These are phyloP conservation scores for Otolemur crassicaudatus DNA, from an alignment of 2,797 vertebrate species.

Conservation along the genomic window DNA sequence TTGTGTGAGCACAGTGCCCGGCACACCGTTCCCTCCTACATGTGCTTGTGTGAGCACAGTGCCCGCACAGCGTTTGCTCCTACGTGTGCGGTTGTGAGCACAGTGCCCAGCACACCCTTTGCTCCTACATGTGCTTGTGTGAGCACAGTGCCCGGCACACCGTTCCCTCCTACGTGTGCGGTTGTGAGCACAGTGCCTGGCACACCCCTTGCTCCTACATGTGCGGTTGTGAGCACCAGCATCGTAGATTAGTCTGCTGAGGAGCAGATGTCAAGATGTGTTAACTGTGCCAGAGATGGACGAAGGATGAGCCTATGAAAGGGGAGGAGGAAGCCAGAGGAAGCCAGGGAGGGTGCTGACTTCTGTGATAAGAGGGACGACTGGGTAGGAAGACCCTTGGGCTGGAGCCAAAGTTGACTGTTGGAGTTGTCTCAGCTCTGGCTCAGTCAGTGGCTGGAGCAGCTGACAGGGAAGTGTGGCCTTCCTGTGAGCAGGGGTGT, in stretches of 20 bases:
- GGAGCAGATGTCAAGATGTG: neutral
- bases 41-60: neutral
- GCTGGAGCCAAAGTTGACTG: neutral
- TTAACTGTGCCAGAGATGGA: neutral
- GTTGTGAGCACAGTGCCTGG: too few relatives aligned
- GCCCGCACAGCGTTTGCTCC: too few relatives aligned
- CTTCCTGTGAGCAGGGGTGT: neutral
- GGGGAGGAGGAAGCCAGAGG: neutral
- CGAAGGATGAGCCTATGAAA: neutral
- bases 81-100: too few relatives aligned
- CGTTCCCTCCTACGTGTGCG: too few relatives aligned
- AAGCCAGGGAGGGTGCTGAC: neutral
- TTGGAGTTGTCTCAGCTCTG: neutral
- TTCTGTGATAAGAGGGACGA: neutral
- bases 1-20: neutral
- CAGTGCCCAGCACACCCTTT: too few relatives aligned
- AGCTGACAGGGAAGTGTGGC: neutral
- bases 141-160: too few relatives aligned
- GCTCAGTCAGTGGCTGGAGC: neutral
- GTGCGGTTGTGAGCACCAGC: too few relatives aligned
- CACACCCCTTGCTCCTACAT: too few relatives aligned
- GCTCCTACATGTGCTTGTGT: too few relatives aligned
- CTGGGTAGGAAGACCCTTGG: neutral
- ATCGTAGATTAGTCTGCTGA: neutral
- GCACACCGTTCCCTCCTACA: accelerated